Base-by-base conservation (phyloP, 1,140 invertebrate species). In the Rhagoletis zephyria region DNA sequence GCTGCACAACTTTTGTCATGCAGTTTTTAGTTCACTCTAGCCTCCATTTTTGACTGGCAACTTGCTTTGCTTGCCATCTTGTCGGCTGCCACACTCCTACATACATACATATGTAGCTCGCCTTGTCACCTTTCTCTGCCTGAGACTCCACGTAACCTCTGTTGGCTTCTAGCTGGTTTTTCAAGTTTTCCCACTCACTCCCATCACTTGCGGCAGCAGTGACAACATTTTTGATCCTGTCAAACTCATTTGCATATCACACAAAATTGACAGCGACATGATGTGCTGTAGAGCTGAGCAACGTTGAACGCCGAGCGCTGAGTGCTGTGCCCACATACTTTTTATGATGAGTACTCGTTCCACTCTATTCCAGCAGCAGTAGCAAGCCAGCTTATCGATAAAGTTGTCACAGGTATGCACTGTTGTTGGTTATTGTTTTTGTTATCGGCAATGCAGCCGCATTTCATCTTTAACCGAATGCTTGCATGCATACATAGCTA, bases 211-310 rank as follows among this genome's bases (percentile, higher is more conserved):
- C 81, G 16, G 12, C 51, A 30, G n/a, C 81, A 63, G 51, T 65
- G 59, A 86, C 85, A 86, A 86, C 85, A 81, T 81, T 59, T 81
- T 81, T 81, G 74, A 63, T 86, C 85, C 85, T 86, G 85, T 86
- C 59, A 65, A 86, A 86, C 85, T 86, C 85, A 86, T 86, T 86
- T 86, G 85, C 85, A 86, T 86, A 86, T 81, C 74, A 30, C n/a
- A 48, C 48, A 51, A 81, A 81, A 81, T 81, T 81, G 74, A 81
- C 74, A 81, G 48, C 74, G 48, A 81, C 74, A 81, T 81, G 74
- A 81, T 48, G 42, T 56, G 74, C 74, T 81, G 48, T 42, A 2
- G n/a, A 2, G n/a, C 19, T 45, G 7, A 5, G 74, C 48, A 56
- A 30, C 48, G 14, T n/a, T 81, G 45, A 56, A 7, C 16, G n/a